Conservation (phyloP, 2,888 invertebrate species). For the Luffia ferchaultella region DNA sequence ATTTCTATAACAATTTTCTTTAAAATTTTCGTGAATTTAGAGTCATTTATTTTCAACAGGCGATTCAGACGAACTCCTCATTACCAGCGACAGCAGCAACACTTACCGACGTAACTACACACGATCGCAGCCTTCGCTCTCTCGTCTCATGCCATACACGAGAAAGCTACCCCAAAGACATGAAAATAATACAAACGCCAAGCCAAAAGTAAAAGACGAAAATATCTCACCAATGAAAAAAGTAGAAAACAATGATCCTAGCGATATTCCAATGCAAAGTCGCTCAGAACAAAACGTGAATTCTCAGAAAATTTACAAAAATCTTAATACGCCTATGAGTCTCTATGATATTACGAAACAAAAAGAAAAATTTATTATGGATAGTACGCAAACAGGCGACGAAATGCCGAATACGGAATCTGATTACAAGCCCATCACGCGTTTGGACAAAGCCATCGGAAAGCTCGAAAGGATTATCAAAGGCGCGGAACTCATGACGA, state of each 20-base stretch:
- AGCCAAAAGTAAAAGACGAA: background rate
- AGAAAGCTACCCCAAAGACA: constrained; percentile 19
- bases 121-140: constrained; percentile 32
- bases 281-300: too few species aligned
- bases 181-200: constrained; percentile 2
- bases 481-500: constrained; percentile 23
- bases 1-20: too few species aligned
- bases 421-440: constrained; percentile 13
- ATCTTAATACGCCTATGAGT: too few species aligned
- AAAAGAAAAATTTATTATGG: too few species aligned
- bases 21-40: background rate
- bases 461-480: constrained; percentile 41
- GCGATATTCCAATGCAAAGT: constrained; percentile 1
- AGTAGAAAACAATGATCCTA: constrained; percentile 5
- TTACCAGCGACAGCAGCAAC: constrained; percentile 63
- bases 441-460: constrained; percentile 30
- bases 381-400: too few species aligned
- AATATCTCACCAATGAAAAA: background rate
- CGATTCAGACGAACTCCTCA: constrained; percentile 48
- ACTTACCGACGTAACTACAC: constrained; percentile 42
- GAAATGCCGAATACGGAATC: constrained; percentile 7
- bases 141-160: constrained; percentile 39
- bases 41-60: background rate
- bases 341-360: too few species aligned
- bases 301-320: too few species aligned